Base-by-base conservation (phyloP, 1,140 invertebrate genomes). In the Chrysopa pallens region DNA sequence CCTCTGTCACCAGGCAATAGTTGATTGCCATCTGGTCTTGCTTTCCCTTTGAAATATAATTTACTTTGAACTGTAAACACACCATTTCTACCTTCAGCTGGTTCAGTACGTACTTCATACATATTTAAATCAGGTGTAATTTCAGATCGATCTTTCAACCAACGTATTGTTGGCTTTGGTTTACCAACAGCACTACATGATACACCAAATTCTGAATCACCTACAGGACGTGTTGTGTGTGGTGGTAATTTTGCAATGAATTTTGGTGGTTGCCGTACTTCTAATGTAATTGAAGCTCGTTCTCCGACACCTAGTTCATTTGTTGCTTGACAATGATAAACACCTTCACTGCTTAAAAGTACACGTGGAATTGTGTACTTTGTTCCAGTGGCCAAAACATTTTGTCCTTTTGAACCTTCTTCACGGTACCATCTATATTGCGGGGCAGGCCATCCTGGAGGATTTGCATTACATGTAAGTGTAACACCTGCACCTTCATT, bases 281-380 rank as follows among this genome's bases (percentile, higher is more conserved):
- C 80, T 4, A 94, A 65, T 40, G 75, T 73, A 8, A 88, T 84
- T 0, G 80, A 81, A 0, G 84, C 85, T 36, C 80, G 67, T 48
- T 84, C 80, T 1, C 88, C 85, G 38, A 77, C 76, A 5, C 90
- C 90, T 44, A 92, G 68, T 57, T 87, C 84, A 53, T 93, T 94
- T 12, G 75, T 78, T 0, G 87, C 86, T 55, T 89, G 81, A 54
- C 90, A 94, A 52, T 80, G 80, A 57, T 93, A 93, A 13, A 76
- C 76, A 2, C 88, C 90, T 60, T 92, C 89, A 52, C 80, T 84
- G 8, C 74, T 77, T 13, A 88, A 62, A 52, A 86, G 78, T 0
- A 84, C 85, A 15, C 78, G 78, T 1, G 78, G 72, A 50, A 94
- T 91, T 28, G 83, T 84, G 53, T 89, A 90, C 47, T 80, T 81